Percentiles rank a stretch among this genome's conserved stretches.
These are phyloP conservation scores for Andrena marginata DNA, from an alignment of 2,888 invertebrate species.

Conservation along the genomic window DNA sequence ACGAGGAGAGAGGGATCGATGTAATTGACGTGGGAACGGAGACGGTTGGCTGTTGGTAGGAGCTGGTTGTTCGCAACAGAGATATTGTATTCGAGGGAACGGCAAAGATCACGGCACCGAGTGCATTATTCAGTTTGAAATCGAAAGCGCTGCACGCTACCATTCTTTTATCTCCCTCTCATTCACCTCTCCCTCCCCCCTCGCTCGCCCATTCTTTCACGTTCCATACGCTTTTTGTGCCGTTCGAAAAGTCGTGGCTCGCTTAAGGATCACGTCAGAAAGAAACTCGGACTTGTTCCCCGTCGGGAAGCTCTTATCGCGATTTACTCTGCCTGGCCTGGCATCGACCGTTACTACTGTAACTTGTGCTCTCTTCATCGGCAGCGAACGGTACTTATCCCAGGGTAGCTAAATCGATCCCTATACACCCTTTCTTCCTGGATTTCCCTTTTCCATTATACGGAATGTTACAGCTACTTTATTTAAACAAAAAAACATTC, in stretches of 20 bases:
- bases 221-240: slow-evolving; percentile 7
- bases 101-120: slow-evolving; percentile 44
- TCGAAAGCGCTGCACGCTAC: slow-evolving; percentile 42
- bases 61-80: slow-evolving; percentile 21
- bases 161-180: slow-evolving; percentile 14
- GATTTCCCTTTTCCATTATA: neutral
- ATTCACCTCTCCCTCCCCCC: slow-evolving; percentile 7
- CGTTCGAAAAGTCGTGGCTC: slow-evolving; percentile 7
- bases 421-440: neutral
- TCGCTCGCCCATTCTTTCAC: neutral
- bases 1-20: slow-evolving; percentile 70
- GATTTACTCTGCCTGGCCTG: slow-evolving; percentile 11
- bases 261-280: slow-evolving; percentile 21
- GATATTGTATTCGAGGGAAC: slow-evolving; percentile 59
- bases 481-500: too few species aligned
- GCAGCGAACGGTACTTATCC: neutral
- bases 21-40: slow-evolving; percentile 67
- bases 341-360: neutral
- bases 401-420: neutral
- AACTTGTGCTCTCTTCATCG: neutral
- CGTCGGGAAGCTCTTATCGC: slow-evolving; percentile 18
- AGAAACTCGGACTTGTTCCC: neutral
- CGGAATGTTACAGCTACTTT: too few species aligned
- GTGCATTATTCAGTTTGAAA: slow-evolving; percentile 65
- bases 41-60: slow-evolving; percentile 16